Evolutionary conservation across 2,113 vertebrate genomes (phyloP).

Genomic region (mouse (Mus musculus)): GRCm39 chr8:112810501-112811000

Average conservation of each 20-base stretch:
- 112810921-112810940: slow-evolving; percentile 59
- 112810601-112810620: slow-evolving; percentile 73
- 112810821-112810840: slow-evolving; percentile 73
- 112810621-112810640: slow-evolving; percentile 50
- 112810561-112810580: slow-evolving; percentile 72
- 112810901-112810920: slow-evolving; percentile 46
- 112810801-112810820: slow-evolving; percentile 65
- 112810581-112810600: slow-evolving; percentile 67
- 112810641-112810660: slow-evolving; percentile 66
- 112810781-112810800: slow-evolving; percentile 68
- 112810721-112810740: slow-evolving; percentile 48
- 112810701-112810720: slow-evolving; percentile 56
- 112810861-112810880: slow-evolving; percentile 62
- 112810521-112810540: slow-evolving; percentile 29
- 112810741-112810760: slow-evolving; percentile 62
- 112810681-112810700: not conserved
- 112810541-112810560: slow-evolving; percentile 61
- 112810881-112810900: slow-evolving; percentile 29
- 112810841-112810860: slow-evolving; percentile 71
- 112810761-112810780: slow-evolving; percentile 68
- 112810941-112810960: slow-evolving; percentile 13
- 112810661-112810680: slow-evolving; percentile 62
- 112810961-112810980: not conserved
- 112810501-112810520: slow-evolving; percentile 57
- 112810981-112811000: not conserved